Base-by-base conservation (phyloP, 1,140 invertebrate genomes). In the Megalonaias nervosa region DNA sequence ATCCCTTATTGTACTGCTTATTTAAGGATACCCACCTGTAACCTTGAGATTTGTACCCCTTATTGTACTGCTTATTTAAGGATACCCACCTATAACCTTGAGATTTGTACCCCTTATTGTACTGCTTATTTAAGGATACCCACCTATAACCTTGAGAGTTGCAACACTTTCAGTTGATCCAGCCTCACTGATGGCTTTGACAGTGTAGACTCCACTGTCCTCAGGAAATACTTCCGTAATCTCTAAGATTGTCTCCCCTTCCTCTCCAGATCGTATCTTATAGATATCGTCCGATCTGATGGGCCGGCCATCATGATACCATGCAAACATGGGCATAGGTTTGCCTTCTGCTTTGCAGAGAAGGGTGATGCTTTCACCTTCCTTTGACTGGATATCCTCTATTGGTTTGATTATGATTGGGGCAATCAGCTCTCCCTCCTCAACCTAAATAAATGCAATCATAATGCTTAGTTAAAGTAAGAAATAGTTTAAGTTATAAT, bases 281-380 rank as follows among this genome's bases (percentile, higher is more conserved):
- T 89, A 90, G 26, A 89, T 79, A 48, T 88, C 85, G 59, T 86
- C 87, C 12, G 83, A 78, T 71, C 83, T 80, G 82, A 90, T 87
- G 67, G 84, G 85, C 57, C 94, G 93, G 86, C 97, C 96, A 86
- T 97, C 96, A 87, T 92, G 92, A 82, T 75, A 86, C 88, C 88
- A 90, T 67, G 81, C 77, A 69, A 89, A 64, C 17, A 78, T 76
- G 59, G 87, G 85, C 15, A 74, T 77, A 26, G 87, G 87, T 57
- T 83, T 64, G 79, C 87, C 86, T 87, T 97, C 96, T 87, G 97
- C 98, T 90, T 97, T 96, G 38, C 98, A 97, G 89, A 97, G 96
- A 89, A 99, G 98, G 89, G 94, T 94, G 14, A 96, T 97, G 86
- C 95, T 94, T 87, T 97, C 96, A 82, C 98, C 96, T 91, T 99